Conservation (phyloP, 2,113 vertebrate genomes). For the Seriola aureovittata region DNA sequence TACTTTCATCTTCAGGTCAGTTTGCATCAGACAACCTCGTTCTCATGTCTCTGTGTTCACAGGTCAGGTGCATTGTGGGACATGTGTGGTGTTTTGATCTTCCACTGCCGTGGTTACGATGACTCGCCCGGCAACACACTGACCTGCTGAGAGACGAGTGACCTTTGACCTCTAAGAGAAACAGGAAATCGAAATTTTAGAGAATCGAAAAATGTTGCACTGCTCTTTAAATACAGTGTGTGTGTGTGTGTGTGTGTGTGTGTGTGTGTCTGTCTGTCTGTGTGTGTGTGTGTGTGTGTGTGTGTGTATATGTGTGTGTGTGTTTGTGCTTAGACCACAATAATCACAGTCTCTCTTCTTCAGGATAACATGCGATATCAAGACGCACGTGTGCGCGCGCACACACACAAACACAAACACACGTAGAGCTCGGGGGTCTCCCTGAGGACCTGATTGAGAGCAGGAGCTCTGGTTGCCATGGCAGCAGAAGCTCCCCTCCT, state of each 20-base stretch:
- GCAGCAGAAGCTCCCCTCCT: constrained; percentile 56
- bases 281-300: no score
- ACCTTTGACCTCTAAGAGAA: neutral
- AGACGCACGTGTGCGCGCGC: neutral
- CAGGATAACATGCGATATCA: constrained; percentile 19
- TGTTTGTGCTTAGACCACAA: neutral
- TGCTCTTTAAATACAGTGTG: neutral
- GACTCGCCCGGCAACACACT: no score
- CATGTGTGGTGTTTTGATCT: no score
- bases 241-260: neutral
- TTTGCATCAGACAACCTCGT: no score
- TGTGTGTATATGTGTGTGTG: neutral
- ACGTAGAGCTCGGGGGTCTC: constrained; percentile 8
- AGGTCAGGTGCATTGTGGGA: no score
- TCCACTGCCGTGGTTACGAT: no score
- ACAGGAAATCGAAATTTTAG: neutral
- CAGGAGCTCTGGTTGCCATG: constrained; percentile 61
- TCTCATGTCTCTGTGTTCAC: no score
- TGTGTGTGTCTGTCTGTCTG: no score
- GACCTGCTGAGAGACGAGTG: no score
- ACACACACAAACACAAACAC: constrained; percentile 24
- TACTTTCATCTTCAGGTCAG: no score
- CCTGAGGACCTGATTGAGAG: constrained; percentile 65
- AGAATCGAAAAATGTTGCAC: no score
- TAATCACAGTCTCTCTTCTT: constrained; percentile 23